These are phyloP conservation scores for Solea senegalensis DNA, from an alignment of 2,113 vertebrate species.

Conservation along the genomic window DNA sequence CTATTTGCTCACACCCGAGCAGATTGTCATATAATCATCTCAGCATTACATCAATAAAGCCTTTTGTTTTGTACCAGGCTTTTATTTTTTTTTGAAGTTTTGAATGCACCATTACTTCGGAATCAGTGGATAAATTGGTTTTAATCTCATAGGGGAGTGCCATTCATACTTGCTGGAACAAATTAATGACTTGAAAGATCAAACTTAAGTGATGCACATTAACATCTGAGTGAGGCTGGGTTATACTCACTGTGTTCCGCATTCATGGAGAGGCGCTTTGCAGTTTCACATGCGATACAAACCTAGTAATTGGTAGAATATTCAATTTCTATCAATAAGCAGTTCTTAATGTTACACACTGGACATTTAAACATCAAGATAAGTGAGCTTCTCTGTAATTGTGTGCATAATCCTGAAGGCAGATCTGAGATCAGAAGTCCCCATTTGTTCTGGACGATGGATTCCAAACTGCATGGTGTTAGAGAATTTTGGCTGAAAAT, in stretches of 20 bases:
- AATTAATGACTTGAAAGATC: neutral
- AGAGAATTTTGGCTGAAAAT: conserved; percentile 38
- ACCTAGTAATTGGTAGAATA: too few relatives aligned
- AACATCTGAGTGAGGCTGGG: too few relatives aligned
- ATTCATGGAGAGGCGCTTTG: too few relatives aligned
- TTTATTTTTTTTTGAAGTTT: too few relatives aligned
- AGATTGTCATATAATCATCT: conserved; percentile 4
- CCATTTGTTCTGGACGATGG: neutral
- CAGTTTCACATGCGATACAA: too few relatives aligned
- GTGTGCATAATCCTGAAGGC: neutral
- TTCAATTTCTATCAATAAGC: too few relatives aligned
- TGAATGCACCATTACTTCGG: neutral
- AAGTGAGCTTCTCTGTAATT: neutral
- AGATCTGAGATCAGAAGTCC: conserved; percentile 16
- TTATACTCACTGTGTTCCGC: too few relatives aligned
- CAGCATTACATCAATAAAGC: neutral
- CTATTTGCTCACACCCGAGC: neutral
- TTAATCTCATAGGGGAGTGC: neutral
- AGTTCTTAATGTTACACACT: too few relatives aligned
- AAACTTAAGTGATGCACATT: too few relatives aligned
- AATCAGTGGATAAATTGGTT: neutral
- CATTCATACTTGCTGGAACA: neutral
- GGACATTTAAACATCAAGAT: too few relatives aligned
- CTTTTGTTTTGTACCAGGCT: neutral
- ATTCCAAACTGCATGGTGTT: conserved; percentile 17